These are phyloP conservation scores for Mus minutoides DNA, from an alignment of 2,797 vertebrate genomes.

Conservation along the genomic window DNA sequence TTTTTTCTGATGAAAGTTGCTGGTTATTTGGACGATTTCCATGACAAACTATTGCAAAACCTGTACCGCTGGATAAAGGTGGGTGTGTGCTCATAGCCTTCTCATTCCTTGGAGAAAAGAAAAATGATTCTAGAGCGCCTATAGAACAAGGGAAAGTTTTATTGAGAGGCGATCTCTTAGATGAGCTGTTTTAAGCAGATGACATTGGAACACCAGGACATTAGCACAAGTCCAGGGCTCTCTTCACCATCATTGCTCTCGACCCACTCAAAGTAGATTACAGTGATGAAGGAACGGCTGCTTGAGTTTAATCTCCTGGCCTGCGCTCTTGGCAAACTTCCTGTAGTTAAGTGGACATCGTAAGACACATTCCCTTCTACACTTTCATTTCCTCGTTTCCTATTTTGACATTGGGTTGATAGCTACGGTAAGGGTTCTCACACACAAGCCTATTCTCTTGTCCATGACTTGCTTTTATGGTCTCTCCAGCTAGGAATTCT, in stretches of 20 bases:
- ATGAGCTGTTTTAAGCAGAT: constrained; percentile 95
- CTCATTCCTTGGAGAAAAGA: no score
- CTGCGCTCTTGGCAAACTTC: constrained; percentile 93
- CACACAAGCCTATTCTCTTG: constrained; percentile 83
- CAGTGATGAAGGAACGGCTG: constrained; percentile 96
- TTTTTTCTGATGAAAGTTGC: neutral
- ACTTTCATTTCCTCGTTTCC: constrained; percentile 90
- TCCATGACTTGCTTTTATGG: constrained; percentile 87
- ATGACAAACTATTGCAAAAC: neutral
- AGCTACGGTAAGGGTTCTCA: constrained; percentile 86
- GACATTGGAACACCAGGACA: constrained; percentile 93
- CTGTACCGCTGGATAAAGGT: neutral
- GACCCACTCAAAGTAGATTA: constrained; percentile 94
- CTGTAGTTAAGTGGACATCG: constrained; percentile 93
- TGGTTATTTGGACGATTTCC: neutral
- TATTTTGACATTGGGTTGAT: constrained; percentile 92
- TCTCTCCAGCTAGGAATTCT: constrained; percentile 91
- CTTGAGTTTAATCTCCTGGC: constrained; percentile 95
- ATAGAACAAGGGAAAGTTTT: neutral
- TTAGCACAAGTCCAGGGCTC: constrained; percentile 98
- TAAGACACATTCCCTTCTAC: constrained; percentile 93
- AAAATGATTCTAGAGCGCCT: neutral
- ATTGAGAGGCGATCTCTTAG: neutral
- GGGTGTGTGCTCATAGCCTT: neutral
- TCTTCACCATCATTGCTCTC: constrained; percentile 96